Percentiles rank a stretch among this genome's conserved stretches.
Evolutionary conservation across 2,797 vertebrate species (phyloP).

Genomic region (Heterohyrax brucei): DNA sequence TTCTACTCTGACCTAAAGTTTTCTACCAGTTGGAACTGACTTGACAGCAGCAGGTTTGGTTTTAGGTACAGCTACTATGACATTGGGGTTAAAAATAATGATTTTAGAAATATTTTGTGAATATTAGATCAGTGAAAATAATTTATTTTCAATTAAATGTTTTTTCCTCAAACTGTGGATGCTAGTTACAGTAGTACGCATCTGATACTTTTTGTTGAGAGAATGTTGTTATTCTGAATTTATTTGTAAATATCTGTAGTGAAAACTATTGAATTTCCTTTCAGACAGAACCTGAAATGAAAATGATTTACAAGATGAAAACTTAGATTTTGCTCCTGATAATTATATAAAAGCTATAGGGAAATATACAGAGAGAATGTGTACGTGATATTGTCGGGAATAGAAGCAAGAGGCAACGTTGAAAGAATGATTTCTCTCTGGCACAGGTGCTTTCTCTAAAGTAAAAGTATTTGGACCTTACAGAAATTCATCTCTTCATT

Average conservation of each 20-base stretch:
- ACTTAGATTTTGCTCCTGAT: conserved; percentile 50
- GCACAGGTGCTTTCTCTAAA: not conserved
- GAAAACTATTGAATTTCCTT: conserved; percentile 54
- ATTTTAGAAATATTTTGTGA: conserved; percentile 28
- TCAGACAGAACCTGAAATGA: conserved; percentile 56
- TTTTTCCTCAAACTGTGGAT: not conserved
- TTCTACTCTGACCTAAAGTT: no score
- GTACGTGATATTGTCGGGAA: not conserved
- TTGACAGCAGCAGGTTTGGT: no score
- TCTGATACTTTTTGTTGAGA: not conserved
- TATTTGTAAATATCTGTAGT: conserved; percentile 43
- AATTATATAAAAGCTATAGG: conserved; percentile 5
- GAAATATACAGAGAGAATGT: conserved; percentile 40
- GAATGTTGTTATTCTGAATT: conserved; percentile 20
- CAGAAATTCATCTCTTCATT: not conserved
- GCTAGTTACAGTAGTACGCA: not conserved
- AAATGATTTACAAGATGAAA: conserved; percentile 61
- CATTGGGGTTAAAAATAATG: not conserved
- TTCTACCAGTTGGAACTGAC: no score
- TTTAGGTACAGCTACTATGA: no score
- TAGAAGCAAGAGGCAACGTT: not conserved
- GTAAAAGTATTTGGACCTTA: not conserved
- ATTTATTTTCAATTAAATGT: conserved; percentile 37
- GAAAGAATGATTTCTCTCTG: conserved; percentile 26
- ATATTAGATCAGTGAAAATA: conserved; percentile 2